Percentiles rank a stretch among this genome's conserved stretches.
phyloP scores from a whole-genome alignment of 2,113 vertebrate species.

The Rhinichthys klamathensis region DNA sequence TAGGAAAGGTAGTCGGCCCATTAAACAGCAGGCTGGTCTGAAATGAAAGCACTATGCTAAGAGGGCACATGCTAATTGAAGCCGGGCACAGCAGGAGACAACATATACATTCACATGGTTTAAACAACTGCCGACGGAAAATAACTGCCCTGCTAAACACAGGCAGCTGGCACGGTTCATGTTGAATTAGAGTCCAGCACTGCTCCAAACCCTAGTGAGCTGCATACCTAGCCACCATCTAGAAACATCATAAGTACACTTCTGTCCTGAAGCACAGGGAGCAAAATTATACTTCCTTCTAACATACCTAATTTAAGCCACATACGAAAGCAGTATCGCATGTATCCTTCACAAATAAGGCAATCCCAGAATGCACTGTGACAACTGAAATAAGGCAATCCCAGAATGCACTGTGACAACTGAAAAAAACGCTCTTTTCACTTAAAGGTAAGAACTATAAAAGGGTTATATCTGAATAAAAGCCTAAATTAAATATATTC shows the following conservation, averaged over 20 bases:
- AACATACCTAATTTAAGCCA: background rate
- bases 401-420: too few relatives aligned
- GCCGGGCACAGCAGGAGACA: conserved; percentile 65
- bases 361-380: background rate
- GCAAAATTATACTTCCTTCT: background rate
- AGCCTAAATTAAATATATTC: too few relatives aligned
- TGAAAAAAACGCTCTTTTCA: background rate
- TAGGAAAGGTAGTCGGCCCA: conserved; percentile 62
- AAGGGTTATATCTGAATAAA: too few relatives aligned
- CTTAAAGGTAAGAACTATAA: too few relatives aligned
- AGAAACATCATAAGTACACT: background rate
- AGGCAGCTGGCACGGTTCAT: conserved; percentile 12
- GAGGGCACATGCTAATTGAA: conserved; percentile 74
- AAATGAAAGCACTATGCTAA: conserved; percentile 74
- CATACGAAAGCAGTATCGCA: background rate
- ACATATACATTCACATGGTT: conserved; percentile 40
- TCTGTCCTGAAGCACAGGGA: background rate
- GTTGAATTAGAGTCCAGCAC: background rate
- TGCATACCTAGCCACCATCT: too few relatives aligned
- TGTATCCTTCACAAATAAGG: background rate
- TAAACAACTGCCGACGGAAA: conserved; percentile 43
- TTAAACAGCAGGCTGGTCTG: conserved; percentile 73
- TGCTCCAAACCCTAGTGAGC: too few relatives aligned
- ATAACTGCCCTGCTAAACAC: conserved; percentile 18
- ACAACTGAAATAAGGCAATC: background rate